Conservation (phyloP, 2,888 invertebrate genomes). For the Erebia aethiops region DNA sequence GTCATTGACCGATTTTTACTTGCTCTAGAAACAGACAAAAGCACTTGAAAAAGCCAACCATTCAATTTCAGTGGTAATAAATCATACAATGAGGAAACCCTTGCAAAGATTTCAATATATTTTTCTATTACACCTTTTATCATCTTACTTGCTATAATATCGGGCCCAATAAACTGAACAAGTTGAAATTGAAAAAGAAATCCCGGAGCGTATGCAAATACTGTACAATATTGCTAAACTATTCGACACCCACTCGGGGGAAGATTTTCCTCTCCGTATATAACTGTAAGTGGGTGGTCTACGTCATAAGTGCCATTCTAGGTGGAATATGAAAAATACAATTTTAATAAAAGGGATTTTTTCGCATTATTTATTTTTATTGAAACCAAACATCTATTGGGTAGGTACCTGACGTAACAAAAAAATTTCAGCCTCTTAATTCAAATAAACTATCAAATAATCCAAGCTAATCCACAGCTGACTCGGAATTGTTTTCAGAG, state of each 20-base stretch:
- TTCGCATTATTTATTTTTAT: background rate
- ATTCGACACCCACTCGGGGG: constrained; percentile 23
- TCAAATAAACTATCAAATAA: too few relatives aligned
- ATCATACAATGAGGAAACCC: background rate
- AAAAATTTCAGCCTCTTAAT: too few relatives aligned
- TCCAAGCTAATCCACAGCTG: too few relatives aligned
- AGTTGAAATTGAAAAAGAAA: constrained; percentile 79
- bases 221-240: constrained; percentile 64
- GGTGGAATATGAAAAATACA: constrained; percentile 6
- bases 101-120: constrained; percentile 12
- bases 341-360: background rate
- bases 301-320: background rate
- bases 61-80: background rate
- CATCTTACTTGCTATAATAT: constrained; percentile 57
- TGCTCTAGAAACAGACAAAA: too few relatives aligned
- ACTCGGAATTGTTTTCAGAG: too few relatives aligned
- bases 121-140: constrained; percentile 43
- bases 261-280: constrained; percentile 20
- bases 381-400: too few relatives aligned
- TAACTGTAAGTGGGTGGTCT: constrained; percentile 9
- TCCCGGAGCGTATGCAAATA: constrained; percentile 65
- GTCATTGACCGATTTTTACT: too few relatives aligned
- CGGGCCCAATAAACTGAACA: constrained; percentile 70
- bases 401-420: too few relatives aligned
- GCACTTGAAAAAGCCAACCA: too few relatives aligned